phyloP scores from a whole-genome alignment of 2,888 invertebrate genomes.

The Pristionchus fissidentatus region DNA sequence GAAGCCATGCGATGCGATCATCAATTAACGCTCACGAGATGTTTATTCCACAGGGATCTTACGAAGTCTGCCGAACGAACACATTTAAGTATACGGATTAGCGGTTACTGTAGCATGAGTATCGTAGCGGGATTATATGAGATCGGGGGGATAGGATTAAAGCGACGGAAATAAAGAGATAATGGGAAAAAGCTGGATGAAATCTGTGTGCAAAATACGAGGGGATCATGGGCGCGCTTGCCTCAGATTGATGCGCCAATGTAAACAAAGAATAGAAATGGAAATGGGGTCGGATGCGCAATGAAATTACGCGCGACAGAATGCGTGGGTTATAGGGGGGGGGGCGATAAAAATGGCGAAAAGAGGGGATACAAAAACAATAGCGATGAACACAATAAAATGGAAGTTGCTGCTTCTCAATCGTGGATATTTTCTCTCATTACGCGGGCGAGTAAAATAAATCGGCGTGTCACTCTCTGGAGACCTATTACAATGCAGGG shows the following conservation, averaged over 20 bases:
- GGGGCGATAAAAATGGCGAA: neutral
- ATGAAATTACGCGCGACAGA: no score
- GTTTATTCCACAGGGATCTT: slow-evolving; percentile 26
- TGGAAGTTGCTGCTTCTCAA: slow-evolving; percentile 20
- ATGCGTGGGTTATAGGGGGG: neutral
- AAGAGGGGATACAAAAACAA: slow-evolving; percentile 7
- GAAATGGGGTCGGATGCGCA: neutral
- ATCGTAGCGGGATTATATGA: neutral
- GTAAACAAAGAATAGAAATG: neutral
- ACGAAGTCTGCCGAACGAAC: neutral
- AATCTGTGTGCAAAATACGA: slow-evolving; percentile 15
- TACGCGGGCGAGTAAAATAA: neutral
- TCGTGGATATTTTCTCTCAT: slow-evolving; percentile 21
- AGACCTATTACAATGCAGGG: neutral
- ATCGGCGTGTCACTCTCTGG: no score
- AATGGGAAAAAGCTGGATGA: neutral
- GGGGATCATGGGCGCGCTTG: neutral
- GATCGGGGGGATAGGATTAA: neutral
- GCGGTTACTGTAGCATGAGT: neutral
- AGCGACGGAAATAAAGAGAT: neutral
- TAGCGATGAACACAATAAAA: neutral
- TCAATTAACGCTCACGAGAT: slow-evolving; percentile 39
- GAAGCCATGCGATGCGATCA: no score
- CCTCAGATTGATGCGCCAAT: neutral
- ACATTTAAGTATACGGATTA: neutral